Conservation (phyloP, 1,140 invertebrate genomes). For the Bombyx mandarina region DNA sequence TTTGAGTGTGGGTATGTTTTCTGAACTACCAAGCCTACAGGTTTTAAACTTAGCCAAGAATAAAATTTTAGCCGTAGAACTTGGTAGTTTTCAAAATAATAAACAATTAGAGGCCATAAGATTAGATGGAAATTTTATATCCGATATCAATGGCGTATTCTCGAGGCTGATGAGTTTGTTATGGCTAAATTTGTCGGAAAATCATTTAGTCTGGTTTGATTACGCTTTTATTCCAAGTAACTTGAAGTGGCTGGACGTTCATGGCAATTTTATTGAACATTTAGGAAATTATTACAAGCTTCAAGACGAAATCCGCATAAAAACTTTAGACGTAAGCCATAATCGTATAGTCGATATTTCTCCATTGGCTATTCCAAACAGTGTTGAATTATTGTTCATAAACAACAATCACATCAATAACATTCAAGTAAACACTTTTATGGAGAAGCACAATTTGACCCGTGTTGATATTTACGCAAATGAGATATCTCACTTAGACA, state of each 20-base stretch:
- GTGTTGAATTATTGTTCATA: constrained; percentile 88
- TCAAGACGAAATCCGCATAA: constrained; percentile 82
- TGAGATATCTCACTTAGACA: constrained; percentile 84
- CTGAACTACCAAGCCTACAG: constrained; percentile 85
- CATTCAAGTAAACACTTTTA: constrained; percentile 88
- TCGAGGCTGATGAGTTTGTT: constrained; percentile 83
- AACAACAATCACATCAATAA: constrained; percentile 90
- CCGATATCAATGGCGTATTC: constrained; percentile 90
- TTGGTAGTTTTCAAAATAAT: constrained; percentile 86
- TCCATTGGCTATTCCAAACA: constrained; percentile 86
- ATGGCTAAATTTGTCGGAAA: constrained; percentile 90
- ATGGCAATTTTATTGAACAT: constrained; percentile 88
- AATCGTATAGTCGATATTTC: constrained; percentile 87
- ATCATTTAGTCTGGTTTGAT: constrained; percentile 92
- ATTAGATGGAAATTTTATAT: constrained; percentile 88
- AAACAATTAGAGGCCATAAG: constrained; percentile 86
- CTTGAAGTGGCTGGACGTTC: constrained; percentile 92
- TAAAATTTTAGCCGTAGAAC: constrained; percentile 86
- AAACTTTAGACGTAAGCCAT: constrained; percentile 88
- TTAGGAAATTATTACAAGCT: constrained; percentile 88
- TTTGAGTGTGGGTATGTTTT: constrained; percentile 86
- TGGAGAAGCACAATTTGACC: constrained; percentile 85
- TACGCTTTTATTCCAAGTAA: constrained; percentile 89
- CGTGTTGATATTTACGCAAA: constrained; percentile 92
- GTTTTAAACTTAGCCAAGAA: constrained; percentile 90